Evolutionary conservation across 2,113 vertebrate genomes (phyloP).

Genomic region (Entelurus aequoreus): DNA sequence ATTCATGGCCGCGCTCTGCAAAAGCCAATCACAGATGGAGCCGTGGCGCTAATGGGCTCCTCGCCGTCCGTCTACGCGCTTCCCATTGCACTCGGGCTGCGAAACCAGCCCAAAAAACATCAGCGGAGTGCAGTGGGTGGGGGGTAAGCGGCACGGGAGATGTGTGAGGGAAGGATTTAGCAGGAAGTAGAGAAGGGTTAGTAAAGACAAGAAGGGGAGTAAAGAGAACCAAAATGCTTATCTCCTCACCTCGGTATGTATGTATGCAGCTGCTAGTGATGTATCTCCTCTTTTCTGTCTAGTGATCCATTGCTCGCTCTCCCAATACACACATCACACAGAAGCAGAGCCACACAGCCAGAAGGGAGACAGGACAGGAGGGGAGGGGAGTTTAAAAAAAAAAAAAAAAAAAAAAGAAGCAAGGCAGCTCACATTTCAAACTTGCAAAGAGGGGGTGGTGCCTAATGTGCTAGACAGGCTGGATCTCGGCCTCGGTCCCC

Average conservation of each 20-base stretch:
- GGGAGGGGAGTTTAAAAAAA: slow-evolving; percentile 4
- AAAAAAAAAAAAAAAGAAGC: slow-evolving; percentile 34
- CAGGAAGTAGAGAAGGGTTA: slow-evolving; percentile 16
- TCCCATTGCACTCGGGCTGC: slow-evolving; percentile 84
- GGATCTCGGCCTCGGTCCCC: slow-evolving; percentile 69
- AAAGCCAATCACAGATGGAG: slow-evolving; percentile 97
- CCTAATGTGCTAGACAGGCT: slow-evolving; percentile 78
- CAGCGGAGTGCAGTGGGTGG: slow-evolving; percentile 64
- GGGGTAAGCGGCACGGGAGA: slow-evolving; percentile 29
- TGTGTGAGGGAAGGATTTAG: slow-evolving; percentile 21
- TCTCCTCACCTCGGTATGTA: slow-evolving; percentile 78
- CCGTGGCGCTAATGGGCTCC: slow-evolving; percentile 87
- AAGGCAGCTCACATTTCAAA: slow-evolving; percentile 95
- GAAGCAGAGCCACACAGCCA: slow-evolving; percentile 75
- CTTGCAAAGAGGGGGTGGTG: slow-evolving; percentile 87
- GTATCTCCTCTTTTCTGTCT: slow-evolving; percentile 77
- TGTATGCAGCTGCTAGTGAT: slow-evolving; percentile 81
- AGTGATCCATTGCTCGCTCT: slow-evolving; percentile 81
- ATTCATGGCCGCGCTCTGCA: slow-evolving; percentile 94
- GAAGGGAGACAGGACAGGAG: slow-evolving; percentile 54
- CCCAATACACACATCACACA: slow-evolving; percentile 78
- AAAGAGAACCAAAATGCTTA: slow-evolving; percentile 63
- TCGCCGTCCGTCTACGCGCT: slow-evolving; percentile 77
- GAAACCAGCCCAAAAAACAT: slow-evolving; percentile 82
- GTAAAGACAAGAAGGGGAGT: not conserved